Evolutionary conservation across 1,140 invertebrate genomes (phyloP).

Genomic region (Drosophila persimilis): DNA sequence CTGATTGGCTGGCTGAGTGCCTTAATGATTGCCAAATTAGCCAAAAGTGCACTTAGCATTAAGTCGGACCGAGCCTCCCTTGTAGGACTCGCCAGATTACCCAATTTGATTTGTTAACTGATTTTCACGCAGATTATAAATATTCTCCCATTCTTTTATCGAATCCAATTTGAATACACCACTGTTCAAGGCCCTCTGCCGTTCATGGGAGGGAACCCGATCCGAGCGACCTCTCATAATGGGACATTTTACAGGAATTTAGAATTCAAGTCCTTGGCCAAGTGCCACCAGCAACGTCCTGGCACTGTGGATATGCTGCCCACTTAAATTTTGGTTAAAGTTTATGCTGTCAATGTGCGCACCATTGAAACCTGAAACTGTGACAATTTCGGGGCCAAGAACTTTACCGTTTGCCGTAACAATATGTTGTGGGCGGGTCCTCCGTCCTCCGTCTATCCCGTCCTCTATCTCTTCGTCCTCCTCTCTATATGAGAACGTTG

Average conservation of each 20-base stretch:
- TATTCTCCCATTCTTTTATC: not conserved
- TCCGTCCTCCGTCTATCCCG: not conserved
- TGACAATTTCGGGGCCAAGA: conserved; percentile 72
- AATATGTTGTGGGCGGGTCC: conserved; percentile 65
- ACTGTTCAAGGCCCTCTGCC: conserved; percentile 22
- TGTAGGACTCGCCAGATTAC: conserved; percentile 3
- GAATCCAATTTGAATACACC: conserved; percentile 36
- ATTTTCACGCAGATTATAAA: not conserved
- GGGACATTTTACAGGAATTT: conserved; percentile 51
- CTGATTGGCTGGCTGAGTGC: conserved; percentile 50
- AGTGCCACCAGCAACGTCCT: not conserved
- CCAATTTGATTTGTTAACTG: conserved; percentile 20
- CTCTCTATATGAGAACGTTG: not conserved
- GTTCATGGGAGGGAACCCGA: conserved; percentile 12
- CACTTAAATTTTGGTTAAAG: conserved; percentile 65
- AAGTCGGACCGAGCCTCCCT: conserved; percentile 7
- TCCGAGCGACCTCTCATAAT: conserved; percentile 31
- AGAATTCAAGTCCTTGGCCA: conserved; percentile 34
- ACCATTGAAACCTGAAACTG: conserved; percentile 71
- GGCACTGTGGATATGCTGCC: not conserved
- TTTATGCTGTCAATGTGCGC: conserved; percentile 70
- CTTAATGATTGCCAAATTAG: conserved; percentile 70
- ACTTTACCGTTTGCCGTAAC: conserved; percentile 66
- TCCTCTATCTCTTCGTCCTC: not conserved
- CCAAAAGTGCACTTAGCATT: conserved; percentile 62